These are phyloP conservation scores for Polypedilum pembai DNA, from an alignment of 1,140 invertebrate species.

Conservation along the genomic window DNA sequence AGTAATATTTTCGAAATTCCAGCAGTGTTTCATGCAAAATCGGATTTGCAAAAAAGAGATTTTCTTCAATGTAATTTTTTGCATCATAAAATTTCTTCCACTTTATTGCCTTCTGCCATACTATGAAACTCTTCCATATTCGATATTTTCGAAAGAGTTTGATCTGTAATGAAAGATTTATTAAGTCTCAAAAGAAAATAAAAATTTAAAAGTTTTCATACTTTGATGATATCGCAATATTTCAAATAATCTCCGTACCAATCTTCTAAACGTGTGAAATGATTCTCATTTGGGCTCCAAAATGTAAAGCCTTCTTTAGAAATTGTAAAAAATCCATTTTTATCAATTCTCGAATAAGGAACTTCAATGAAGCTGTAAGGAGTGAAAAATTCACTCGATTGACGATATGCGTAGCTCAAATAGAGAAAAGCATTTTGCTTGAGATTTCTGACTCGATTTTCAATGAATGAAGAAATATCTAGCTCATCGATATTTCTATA, in stretches of 20 bases:
- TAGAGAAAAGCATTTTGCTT: conserved; percentile 55
- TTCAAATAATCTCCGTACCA: conserved; percentile 65
- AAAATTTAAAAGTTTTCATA: conserved; percentile 36
- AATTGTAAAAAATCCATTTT: conserved; percentile 58
- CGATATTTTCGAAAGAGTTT: conserved; percentile 63
- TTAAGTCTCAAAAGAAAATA: conserved; percentile 29
- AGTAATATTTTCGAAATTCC: conserved; percentile 60
- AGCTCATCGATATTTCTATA: background rate
- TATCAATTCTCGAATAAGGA: conserved; percentile 53
- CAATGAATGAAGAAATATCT: conserved; percentile 1
- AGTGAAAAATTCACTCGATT: conserved; percentile 59
- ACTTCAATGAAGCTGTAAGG: conserved; percentile 59
- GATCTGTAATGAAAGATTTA: conserved; percentile 48
- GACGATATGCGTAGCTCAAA: conserved; percentile 58
- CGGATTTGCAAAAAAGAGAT: conserved; percentile 66
- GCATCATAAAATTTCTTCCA: conserved; percentile 57
- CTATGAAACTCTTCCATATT: conserved; percentile 74
- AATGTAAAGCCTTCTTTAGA: conserved; percentile 61
- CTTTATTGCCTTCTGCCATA: conserved; percentile 68
- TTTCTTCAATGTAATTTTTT: conserved; percentile 52
- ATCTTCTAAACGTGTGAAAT: conserved; percentile 57
- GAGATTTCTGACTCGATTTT: conserved; percentile 42
- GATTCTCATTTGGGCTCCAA: conserved; percentile 53
- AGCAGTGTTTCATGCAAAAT: conserved; percentile 60
- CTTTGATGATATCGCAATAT: conserved; percentile 57